Evolutionary conservation across 2,797 vertebrate genomes (phyloP).

Genomic region (Sebastes jordani): DNA sequence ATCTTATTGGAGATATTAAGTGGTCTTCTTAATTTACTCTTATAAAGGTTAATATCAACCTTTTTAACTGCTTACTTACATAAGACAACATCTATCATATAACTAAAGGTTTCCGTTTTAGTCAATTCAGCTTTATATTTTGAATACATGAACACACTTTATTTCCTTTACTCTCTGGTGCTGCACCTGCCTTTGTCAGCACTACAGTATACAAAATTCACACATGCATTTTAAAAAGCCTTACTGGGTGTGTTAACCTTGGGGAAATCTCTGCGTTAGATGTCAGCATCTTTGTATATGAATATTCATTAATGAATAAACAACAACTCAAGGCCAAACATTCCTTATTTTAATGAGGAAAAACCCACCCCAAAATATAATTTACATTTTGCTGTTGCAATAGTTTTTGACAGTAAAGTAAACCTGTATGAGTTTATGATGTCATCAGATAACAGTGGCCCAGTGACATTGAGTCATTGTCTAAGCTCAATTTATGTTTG

Average conservation of each 20-base stretch:
- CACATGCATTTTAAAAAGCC: conserved; percentile 5
- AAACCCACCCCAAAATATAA: not conserved
- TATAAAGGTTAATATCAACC: not conserved
- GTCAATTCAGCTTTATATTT: not conserved
- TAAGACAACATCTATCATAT: not conserved
- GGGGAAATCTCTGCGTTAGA: not conserved
- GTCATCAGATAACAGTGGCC: not conserved
- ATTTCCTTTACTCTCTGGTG: not conserved
- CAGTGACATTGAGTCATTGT: not conserved
- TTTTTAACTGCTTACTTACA: not conserved
- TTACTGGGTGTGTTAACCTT: conserved; percentile 28
- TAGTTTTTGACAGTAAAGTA: not conserved
- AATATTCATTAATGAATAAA: conserved; percentile 36
- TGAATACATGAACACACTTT: not conserved
- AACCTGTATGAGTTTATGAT: not conserved
- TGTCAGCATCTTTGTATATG: conserved; percentile 19
- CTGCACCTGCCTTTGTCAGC: not conserved
- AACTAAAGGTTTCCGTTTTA: not conserved
- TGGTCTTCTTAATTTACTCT: not conserved
- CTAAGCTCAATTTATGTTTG: not conserved
- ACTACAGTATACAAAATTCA: not conserved
- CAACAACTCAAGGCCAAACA: conserved; percentile 37
- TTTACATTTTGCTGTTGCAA: not conserved
- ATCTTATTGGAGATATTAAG: not conserved
- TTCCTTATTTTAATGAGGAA: conserved; percentile 5